phyloP scores from a whole-genome alignment of 2,113 vertebrate species.

The Strix aluco region DNA sequence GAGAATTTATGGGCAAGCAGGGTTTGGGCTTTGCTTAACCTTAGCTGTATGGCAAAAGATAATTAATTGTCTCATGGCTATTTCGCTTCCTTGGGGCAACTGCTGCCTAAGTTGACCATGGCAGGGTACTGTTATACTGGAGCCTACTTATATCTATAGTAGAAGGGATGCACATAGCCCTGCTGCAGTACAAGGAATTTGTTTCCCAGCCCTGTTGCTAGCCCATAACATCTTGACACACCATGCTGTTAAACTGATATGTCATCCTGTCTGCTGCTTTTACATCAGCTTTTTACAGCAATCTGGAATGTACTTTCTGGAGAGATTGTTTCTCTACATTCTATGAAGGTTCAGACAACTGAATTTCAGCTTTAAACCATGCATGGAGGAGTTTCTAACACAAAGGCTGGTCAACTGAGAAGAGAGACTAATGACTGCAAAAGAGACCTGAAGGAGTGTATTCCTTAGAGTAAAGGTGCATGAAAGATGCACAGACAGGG shows the following conservation, averaged over 20 bases:
- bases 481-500: neutral
- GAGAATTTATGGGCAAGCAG: constrained; percentile 5
- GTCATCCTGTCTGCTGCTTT: neutral
- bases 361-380: neutral
- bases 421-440: neutral
- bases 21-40: neutral
- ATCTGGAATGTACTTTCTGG: neutral
- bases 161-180: neutral
- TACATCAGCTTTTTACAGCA: neutral
- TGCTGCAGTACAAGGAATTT: neutral
- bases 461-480: neutral
- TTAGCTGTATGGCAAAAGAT: neutral
- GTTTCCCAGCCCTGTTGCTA: neutral
- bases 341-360: neutral
- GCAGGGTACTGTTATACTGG: neutral
- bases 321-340: neutral
- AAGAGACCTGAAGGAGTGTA: neutral
- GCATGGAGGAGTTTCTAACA: neutral
- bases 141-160: neutral
- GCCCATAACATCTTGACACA: neutral
- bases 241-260: neutral
- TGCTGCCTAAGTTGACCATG: neutral
- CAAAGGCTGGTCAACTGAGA: neutral
- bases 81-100: neutral
- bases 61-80: neutral